Conservation (phyloP, 2,888 invertebrate species). For the Dasysyrphus albostriatus region DNA sequence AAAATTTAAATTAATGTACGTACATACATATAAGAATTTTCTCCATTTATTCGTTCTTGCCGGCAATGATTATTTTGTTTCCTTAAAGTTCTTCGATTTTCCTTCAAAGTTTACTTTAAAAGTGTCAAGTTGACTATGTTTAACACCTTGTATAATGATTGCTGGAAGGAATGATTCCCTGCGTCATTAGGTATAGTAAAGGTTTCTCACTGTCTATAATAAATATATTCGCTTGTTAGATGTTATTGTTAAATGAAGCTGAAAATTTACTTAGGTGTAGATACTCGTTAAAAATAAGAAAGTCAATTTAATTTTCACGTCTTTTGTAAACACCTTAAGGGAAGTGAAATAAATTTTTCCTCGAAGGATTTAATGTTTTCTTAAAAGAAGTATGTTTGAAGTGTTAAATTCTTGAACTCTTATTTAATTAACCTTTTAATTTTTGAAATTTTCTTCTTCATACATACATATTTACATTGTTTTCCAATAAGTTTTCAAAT, state of each 20-base stretch:
- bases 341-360: neutral
- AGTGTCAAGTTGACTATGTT: constrained; percentile 22
- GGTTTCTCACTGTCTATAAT: neutral
- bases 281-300: neutral
- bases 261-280: constrained; percentile 25
- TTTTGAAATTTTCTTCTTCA: too few species aligned
- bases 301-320: constrained; percentile 4
- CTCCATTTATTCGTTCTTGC: constrained; percentile 3
- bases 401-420: too few species aligned
- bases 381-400: neutral
- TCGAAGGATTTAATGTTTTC: neutral
- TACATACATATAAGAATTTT: neutral
- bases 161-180: constrained; percentile 23
- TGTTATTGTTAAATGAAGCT: constrained; percentile 35
- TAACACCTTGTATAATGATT: constrained; percentile 18
- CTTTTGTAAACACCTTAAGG: neutral
- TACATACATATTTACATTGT: neutral
- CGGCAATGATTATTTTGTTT: constrained; percentile 4
- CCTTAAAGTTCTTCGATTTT: constrained; percentile 4
- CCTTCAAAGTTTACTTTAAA: constrained; percentile 1
- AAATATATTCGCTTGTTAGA: constrained; percentile 9
- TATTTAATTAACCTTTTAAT: too few species aligned
- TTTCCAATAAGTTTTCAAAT: neutral
- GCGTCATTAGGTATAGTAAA: constrained; percentile 27
- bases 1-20: too few species aligned